phyloP scores from a whole-genome alignment of 2,797 vertebrate genomes.

The Uromys caudimaculatus region DNA sequence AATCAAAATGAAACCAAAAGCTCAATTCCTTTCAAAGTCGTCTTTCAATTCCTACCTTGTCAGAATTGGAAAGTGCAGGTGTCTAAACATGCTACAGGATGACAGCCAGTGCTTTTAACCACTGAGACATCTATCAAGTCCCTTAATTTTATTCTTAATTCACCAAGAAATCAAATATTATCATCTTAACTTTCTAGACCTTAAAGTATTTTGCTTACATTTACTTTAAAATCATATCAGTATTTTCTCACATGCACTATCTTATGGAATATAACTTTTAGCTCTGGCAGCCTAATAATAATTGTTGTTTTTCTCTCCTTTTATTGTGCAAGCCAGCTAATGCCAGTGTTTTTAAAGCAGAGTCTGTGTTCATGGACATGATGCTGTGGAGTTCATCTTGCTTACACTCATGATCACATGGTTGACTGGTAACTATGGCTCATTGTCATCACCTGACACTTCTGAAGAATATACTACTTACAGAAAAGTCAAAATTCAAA shows the following conservation, averaged over 20 bases:
- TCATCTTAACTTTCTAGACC: neutral
- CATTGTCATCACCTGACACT: neutral
- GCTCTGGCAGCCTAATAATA: neutral
- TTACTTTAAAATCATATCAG: neutral
- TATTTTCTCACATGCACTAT: neutral
- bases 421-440: too few species aligned
- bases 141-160: neutral
- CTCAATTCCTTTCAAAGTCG: neutral
- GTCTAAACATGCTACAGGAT: neutral
- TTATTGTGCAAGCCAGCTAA: neutral
- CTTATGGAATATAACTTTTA: neutral
- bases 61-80: too few species aligned
- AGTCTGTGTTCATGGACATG: neutral
- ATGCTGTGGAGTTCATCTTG: neutral
- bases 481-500: neutral
- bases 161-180: neutral
- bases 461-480: neutral
- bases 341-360: neutral
- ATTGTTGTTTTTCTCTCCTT: neutral
- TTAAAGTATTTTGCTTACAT: neutral
- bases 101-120: neutral
- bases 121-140: neutral
- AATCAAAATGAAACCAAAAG: neutral
- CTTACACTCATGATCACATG: neutral
- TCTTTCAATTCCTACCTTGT: neutral